Conservation (phyloP, 1,140 invertebrate genomes). For the Drosophila arawakana region DNA sequence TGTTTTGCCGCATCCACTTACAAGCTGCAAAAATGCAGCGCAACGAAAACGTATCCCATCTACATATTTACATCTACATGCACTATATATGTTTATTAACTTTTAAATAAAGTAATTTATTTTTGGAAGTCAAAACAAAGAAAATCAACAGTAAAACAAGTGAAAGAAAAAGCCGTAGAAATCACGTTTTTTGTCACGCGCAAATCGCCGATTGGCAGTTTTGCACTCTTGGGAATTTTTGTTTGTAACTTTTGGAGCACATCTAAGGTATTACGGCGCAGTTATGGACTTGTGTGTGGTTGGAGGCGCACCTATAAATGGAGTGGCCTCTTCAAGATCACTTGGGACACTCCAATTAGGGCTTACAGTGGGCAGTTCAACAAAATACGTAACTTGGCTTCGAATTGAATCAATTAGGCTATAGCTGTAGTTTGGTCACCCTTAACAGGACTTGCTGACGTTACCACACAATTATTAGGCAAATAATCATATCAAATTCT, state of each 20-base stretch:
- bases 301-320: conserved; percentile 13
- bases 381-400: too few species aligned
- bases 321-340: conserved; percentile 4
- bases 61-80: neutral
- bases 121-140: conserved; percentile 31
- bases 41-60: conserved; percentile 30
- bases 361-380: neutral
- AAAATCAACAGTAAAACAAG: conserved; percentile 8
- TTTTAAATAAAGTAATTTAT: conserved; percentile 48
- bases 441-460: too few species aligned
- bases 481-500: neutral
- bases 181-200: conserved; percentile 54
- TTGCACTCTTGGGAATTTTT: conserved; percentile 11
- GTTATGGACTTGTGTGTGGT: conserved; percentile 12
- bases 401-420: too few species aligned
- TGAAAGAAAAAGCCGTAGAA: conserved; percentile 1
- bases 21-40: conserved; percentile 40
- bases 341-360: neutral
- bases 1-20: conserved; percentile 42
- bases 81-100: conserved; percentile 22
- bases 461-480: neutral
- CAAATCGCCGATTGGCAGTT: conserved; percentile 25
- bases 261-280: conserved; percentile 24
- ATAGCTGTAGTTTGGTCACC: too few species aligned
- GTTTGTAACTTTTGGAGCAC: conserved; percentile 9